phyloP scores from a whole-genome alignment of 2,797 vertebrate genomes.

The Chloroceryle amazona region DNA sequence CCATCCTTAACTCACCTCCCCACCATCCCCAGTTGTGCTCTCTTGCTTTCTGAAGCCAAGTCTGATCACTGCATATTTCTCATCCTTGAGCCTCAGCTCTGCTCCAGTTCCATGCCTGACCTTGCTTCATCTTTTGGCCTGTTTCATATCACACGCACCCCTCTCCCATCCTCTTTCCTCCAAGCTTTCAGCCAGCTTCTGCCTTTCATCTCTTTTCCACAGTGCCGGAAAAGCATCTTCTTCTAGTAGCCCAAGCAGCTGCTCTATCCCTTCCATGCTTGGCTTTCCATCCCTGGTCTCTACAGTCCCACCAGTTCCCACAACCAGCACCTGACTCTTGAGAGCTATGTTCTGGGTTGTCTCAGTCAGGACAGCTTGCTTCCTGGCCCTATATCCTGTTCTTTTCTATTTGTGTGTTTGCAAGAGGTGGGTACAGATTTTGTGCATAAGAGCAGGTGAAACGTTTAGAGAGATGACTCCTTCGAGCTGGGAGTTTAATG shows the following conservation, averaged over 20 bases:
- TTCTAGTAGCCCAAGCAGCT: not conserved
- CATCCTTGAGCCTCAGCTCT: not conserved
- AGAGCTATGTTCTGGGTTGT: not conserved
- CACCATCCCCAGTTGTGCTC: not conserved
- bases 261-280: not conserved
- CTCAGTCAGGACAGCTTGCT: not conserved
- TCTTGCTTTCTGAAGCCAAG: not conserved
- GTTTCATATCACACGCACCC: not conserved
- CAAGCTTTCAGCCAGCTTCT: not conserved
- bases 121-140: not conserved
- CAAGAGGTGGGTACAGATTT: constrained; percentile 5
- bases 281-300: not conserved
- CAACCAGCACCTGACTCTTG: not conserved
- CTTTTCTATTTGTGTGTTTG: not conserved
- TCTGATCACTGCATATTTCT: not conserved
- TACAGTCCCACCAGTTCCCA: not conserved
- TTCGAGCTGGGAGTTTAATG: constrained; percentile 53
- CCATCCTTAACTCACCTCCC: not conserved
- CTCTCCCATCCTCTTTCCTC: not conserved
- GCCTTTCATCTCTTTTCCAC: not conserved
- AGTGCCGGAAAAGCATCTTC: not conserved
- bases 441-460: not conserved
- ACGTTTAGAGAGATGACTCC: constrained; percentile 49
- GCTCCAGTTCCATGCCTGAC: not conserved
- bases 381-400: not conserved